Conservation (phyloP, 2,113 vertebrate species). For the Mesembrinibis cayennensis region DNA sequence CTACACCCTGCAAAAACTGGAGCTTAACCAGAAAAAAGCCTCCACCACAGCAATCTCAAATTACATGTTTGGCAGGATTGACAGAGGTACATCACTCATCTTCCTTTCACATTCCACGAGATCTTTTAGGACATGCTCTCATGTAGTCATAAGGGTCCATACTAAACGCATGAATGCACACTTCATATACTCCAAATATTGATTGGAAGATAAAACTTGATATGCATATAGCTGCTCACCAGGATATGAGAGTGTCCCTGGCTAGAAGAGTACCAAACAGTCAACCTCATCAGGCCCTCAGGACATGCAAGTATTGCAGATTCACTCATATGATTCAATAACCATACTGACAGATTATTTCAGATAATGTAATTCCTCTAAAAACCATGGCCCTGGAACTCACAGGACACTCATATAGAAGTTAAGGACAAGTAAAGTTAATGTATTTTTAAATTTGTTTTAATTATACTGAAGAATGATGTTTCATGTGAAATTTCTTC, state of each 20-base stretch:
- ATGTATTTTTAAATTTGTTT: neutral
- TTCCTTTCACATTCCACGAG: neutral
- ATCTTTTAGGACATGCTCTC: neutral
- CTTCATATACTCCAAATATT: neutral
- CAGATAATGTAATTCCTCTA: neutral
- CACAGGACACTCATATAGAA: neutral
- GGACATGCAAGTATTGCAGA: neutral
- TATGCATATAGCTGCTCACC: neutral
- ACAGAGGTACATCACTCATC: neutral
- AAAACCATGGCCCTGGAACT: neutral
- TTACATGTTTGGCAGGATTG: neutral
- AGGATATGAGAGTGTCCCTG: neutral
- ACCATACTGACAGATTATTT: neutral
- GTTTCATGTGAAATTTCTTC: neutral
- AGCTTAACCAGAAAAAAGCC: neutral
- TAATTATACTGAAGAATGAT: neutral
- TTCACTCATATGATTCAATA: neutral
- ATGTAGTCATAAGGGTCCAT: neutral
- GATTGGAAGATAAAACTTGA: neutral
- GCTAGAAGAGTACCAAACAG: neutral
- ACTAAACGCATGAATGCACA: fast-evolving
- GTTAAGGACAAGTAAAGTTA: neutral
- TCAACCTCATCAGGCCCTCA: neutral
- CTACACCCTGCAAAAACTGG: neutral
- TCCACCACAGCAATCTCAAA: neutral